A percentile compares a stretch with the other conserved stretches of the same genome.
Conservation (phyloP, 1,140 invertebrate genomes). For the Hycleus phaleratus region DNA sequence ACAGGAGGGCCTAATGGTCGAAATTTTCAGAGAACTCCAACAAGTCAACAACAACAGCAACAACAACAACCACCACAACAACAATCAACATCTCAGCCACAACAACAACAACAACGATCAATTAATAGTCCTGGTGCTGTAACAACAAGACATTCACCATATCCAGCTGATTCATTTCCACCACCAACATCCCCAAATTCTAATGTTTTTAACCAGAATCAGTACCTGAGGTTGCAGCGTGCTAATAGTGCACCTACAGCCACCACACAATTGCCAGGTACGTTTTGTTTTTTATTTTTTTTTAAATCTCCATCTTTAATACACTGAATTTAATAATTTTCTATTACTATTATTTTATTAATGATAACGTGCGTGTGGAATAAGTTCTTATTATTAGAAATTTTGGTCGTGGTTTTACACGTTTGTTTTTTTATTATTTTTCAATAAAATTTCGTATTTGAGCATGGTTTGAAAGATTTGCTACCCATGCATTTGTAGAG, state of each 20-base stretch:
- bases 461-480: conserved; percentile 31
- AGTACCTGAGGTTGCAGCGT: conserved; percentile 54
- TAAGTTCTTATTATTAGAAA: too few species aligned
- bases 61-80: conserved; percentile 25
- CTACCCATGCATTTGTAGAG: conserved; percentile 33
- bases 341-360: too few species aligned
- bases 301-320: not conserved
- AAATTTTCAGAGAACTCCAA: conserved; percentile 35
- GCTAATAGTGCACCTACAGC: conserved; percentile 56
- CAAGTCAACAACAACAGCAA: conserved; percentile 30
- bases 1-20: conserved; percentile 23
- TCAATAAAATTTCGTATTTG: not conserved
- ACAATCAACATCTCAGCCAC: conserved; percentile 19
- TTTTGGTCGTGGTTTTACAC: too few species aligned
- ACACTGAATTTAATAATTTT: conserved; percentile 3
- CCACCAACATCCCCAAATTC: conserved; percentile 49
- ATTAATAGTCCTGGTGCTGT: conserved; percentile 33
- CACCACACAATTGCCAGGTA: conserved; percentile 50
- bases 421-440: too few species aligned
- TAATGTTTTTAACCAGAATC: conserved; percentile 43
- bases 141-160: conserved; percentile 49
- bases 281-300: not conserved
- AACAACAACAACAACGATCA: conserved; percentile 29
- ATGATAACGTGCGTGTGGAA: too few species aligned
- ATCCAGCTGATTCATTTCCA: conserved; percentile 48